phyloP scores from a whole-genome alignment of 2,888 invertebrate genomes.

The Kryphioiulus occultus region DNA sequence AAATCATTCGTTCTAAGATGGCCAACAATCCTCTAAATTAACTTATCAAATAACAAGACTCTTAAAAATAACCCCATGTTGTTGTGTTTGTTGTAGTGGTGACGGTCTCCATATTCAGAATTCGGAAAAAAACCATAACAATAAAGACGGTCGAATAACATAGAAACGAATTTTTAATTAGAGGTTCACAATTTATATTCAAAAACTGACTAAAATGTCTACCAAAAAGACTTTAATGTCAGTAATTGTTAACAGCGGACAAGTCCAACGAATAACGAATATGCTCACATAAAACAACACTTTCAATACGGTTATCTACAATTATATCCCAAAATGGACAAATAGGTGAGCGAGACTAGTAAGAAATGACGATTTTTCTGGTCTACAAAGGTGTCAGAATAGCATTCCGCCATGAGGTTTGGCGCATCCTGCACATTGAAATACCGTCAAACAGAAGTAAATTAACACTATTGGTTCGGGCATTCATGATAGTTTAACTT shows the following conservation, averaged over 20 bases:
- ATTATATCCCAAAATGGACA: not conserved
- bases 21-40: no score
- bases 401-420: not conserved
- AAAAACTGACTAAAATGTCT: constrained; percentile 17
- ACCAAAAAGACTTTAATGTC: constrained; percentile 24
- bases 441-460: not conserved
- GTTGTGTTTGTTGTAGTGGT: no score
- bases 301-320: constrained; percentile 21
- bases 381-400: not conserved
- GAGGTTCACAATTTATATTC: not conserved
- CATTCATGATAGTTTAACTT: not conserved
- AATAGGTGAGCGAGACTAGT: not conserved
- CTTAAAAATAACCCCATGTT: no score
- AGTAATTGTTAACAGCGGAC: constrained; percentile 13
- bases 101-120: no score
- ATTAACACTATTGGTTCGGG: not conserved
- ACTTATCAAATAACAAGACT: no score
- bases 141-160: not conserved
- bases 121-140: no score
- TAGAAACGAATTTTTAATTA: constrained; percentile 4
- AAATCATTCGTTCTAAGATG: not conserved
- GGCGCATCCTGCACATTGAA: not conserved
- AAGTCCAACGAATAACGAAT: not conserved
- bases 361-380: not conserved
- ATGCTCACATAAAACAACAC: constrained; percentile 17